Conservation (phyloP, 2,888 invertebrate genomes). For the Acanthopleura granulata region DNA sequence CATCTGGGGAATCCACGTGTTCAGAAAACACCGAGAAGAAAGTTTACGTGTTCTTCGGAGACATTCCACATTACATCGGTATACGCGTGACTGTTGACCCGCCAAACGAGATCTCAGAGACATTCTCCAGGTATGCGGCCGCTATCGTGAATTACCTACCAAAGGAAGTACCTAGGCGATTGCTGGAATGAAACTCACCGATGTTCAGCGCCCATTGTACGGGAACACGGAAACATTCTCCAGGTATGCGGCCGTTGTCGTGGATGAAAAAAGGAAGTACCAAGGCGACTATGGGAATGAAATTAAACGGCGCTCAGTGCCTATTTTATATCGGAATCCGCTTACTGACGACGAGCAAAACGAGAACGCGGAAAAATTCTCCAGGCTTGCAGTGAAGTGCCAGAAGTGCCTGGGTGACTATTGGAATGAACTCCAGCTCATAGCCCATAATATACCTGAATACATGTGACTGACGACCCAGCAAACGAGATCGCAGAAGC, state of each 20-base stretch:
- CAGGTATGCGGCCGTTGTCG: no score
- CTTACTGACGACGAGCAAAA: no score
- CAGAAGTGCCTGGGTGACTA: neutral
- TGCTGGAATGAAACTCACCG: neutral
- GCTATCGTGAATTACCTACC: conserved; percentile 11
- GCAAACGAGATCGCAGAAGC: neutral
- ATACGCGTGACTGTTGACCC: neutral
- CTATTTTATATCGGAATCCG: no score
- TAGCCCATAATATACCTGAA: neutral
- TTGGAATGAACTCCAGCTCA: neutral
- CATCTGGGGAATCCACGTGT: neutral
- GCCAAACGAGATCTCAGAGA: neutral
- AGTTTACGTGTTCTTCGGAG: neutral
- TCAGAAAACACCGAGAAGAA: neutral
- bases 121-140: conserved; percentile 4
- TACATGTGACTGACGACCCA: neutral
- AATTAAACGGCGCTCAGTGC: no score
- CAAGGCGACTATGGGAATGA: no score
- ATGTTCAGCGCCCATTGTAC: neutral
- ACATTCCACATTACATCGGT: conserved; percentile 2
- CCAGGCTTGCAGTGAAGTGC: no score
- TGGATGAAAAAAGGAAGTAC: no score
- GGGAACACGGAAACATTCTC: no score
- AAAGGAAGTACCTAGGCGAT: conserved; percentile 6
- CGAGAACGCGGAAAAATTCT: no score